Percentiles rank a stretch among this genome's conserved stretches.
Conservation (phyloP, 2,888 invertebrate species). For the Mesorhabditis belari region DNA sequence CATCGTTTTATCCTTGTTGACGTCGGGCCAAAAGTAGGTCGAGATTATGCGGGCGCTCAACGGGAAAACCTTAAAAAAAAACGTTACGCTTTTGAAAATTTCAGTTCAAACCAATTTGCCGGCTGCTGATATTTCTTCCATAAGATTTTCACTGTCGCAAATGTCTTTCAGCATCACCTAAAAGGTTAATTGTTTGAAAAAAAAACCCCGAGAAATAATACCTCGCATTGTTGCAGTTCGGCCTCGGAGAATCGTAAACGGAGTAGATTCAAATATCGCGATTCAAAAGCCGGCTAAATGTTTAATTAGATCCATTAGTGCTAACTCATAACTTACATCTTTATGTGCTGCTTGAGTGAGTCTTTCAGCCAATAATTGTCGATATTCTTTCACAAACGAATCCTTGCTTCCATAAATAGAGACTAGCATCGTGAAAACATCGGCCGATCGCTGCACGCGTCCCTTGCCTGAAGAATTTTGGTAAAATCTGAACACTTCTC, state of each 20-base stretch:
- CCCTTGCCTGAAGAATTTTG: conserved; percentile 16
- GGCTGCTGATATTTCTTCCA: neutral
- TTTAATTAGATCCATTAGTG: neutral
- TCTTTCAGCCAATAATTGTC: conserved; percentile 83
- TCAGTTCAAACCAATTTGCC: neutral
- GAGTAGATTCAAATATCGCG: conserved; percentile 81
- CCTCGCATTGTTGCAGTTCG: conserved; percentile 92
- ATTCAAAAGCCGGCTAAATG: conserved; percentile 61
- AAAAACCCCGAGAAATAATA: too few species aligned
- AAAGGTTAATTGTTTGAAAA: too few species aligned
- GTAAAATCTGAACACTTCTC: neutral
- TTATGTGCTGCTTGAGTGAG: conserved; percentile 58
- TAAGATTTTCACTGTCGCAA: conserved; percentile 67
- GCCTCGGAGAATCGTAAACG: conserved; percentile 88
- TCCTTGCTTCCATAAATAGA: conserved; percentile 97
- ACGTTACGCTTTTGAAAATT: neutral
- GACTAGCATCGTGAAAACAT: conserved; percentile 94
- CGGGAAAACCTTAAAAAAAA: conserved; percentile 60
- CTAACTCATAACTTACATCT: conserved; percentile 26
- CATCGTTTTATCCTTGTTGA: conserved; percentile 17
- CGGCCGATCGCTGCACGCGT: conserved; percentile 64
- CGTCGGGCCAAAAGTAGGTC: conserved; percentile 87
- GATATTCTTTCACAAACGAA: conserved; percentile 92
- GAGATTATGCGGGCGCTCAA: conserved; percentile 84
- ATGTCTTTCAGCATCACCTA: conserved; percentile 94